These are phyloP conservation scores for Ischnura elegans DNA, from an alignment of 2,888 invertebrate genomes.

Conservation along the genomic window DNA sequence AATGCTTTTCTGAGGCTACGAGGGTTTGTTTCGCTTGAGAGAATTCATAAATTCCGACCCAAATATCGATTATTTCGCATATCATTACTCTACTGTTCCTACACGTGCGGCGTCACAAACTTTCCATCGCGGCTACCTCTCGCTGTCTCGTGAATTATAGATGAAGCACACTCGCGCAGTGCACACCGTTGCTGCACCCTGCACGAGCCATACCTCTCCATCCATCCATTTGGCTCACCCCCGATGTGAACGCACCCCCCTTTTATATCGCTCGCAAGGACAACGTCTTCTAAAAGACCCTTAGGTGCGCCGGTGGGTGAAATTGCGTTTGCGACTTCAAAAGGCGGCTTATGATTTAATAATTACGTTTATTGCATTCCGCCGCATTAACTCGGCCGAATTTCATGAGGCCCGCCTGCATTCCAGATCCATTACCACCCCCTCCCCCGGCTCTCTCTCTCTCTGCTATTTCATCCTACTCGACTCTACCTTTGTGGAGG, in stretches of 20 bases:
- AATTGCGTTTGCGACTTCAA: constrained; percentile 50
- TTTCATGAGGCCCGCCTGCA: constrained; percentile 22
- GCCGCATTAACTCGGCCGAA: constrained; percentile 36
- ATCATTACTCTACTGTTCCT: not conserved
- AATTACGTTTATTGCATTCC: constrained; percentile 42
- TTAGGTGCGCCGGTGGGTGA: not conserved
- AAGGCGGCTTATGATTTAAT: constrained; percentile 48
- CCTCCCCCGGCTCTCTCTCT: not conserved
- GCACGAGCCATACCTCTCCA: not conserved
- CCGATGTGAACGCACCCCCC: not conserved
- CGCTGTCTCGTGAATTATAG: constrained; percentile 21
- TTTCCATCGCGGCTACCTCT: not conserved
- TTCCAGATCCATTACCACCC: not conserved
- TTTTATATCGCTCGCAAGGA: not conserved
- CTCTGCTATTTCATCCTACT: not conserved
- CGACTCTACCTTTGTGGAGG: not conserved
- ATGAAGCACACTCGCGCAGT: not conserved
- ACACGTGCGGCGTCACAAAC: not conserved
- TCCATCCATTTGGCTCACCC: not conserved
- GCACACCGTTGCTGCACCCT: not conserved
- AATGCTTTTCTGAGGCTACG: not conserved
- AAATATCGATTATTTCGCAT: not conserved
- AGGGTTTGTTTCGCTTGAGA: not conserved
- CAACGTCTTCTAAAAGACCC: not conserved
- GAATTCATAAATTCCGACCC: not conserved